phyloP scores from a whole-genome alignment of 2,888 invertebrate species.

The Nephrotoma guestfalica region DNA sequence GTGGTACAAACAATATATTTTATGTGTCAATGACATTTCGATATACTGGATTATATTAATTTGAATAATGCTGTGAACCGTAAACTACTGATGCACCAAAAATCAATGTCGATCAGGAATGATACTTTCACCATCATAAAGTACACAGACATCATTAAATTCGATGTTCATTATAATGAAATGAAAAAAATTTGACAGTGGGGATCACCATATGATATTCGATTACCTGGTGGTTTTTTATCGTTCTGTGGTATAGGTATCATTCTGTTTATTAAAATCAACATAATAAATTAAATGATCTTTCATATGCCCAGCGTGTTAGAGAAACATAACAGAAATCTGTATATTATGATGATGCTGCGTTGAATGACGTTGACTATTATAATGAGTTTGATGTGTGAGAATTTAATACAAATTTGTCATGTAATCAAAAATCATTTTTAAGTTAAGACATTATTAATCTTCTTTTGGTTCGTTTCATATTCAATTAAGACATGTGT shows the following conservation, averaged over 20 bases:
- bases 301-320: not conserved
- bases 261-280: not conserved
- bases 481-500: not conserved
- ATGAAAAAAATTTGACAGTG: not conserved
- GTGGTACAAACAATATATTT: not conserved
- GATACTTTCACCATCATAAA: not conserved
- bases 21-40: not conserved
- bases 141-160: not conserved
- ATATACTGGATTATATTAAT: no score
- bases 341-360: not conserved
- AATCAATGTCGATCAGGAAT: not conserved
- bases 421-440: not conserved
- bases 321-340: not conserved
- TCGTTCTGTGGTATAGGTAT: not conserved
- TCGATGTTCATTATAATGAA: not conserved
- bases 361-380: not conserved
- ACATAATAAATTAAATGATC: not conserved
- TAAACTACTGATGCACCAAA: not conserved
- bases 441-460: not conserved
- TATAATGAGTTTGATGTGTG: not conserved
- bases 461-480: not conserved
- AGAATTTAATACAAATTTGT: not conserved
- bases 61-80: not conserved
- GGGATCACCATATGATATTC: not conserved
- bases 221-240: not conserved